phyloP scores from a whole-genome alignment of 2,888 invertebrate species.

The Phalangium opilio region DNA sequence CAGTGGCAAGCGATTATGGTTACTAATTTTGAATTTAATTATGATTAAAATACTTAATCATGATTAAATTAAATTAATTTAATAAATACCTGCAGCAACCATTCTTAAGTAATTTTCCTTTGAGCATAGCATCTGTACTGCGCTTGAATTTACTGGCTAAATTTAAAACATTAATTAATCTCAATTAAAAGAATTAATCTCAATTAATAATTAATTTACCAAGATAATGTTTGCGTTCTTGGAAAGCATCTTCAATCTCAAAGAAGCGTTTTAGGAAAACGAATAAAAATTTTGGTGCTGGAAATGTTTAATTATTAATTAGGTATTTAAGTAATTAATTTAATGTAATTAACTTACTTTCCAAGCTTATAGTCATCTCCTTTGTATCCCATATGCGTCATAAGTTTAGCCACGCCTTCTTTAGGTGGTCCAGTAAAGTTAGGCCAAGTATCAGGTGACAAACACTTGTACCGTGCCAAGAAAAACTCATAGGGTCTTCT shows the following conservation, averaged over 20 bases:
- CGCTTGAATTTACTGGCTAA: constrained; percentile 66
- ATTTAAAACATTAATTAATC: background rate
- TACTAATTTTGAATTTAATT: constrained; percentile 29
- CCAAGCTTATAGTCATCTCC: constrained; percentile 71
- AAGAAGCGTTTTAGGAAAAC: constrained; percentile 77
- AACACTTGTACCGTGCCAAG: constrained; percentile 65
- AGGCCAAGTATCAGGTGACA: constrained; percentile 75
- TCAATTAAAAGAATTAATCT: no score
- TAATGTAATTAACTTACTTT: constrained; percentile 43
- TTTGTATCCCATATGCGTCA: constrained; percentile 50
- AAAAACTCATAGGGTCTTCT: constrained; percentile 69
- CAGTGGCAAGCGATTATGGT: no score
- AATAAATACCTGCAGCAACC: constrained; percentile 37
- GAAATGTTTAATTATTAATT: background rate
- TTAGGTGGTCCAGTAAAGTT: constrained; percentile 51
- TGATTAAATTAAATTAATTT: background rate
- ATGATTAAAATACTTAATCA: background rate
- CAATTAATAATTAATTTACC: constrained; percentile 17
- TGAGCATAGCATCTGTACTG: constrained; percentile 60
- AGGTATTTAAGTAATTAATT: no score
- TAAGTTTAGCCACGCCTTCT: constrained; percentile 61
- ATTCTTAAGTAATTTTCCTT: constrained; percentile 52
- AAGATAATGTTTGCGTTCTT: constrained; percentile 65
- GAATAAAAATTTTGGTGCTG: constrained; percentile 73
- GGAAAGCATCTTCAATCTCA: constrained; percentile 78